Percentiles rank a stretch among this genome's conserved stretches.
phyloP scores from a whole-genome alignment of 2,113 vertebrate species.

The Periophthalmus modestus region DNA sequence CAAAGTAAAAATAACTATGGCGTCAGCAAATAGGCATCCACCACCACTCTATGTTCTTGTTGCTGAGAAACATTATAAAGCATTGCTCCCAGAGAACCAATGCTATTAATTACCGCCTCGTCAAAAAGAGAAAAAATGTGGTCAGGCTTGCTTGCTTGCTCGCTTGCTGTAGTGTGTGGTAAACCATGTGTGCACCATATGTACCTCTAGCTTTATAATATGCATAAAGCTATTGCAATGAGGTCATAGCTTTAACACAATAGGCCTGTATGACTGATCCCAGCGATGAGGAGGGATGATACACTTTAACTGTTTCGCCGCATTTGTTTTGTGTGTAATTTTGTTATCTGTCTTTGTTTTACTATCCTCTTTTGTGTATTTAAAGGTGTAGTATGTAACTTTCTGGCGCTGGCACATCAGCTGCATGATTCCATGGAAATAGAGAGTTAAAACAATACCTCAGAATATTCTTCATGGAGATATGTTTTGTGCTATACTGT shows the following conservation, averaged over 20 bases:
- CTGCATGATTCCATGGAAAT: too few relatives aligned
- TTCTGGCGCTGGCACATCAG: too few relatives aligned
- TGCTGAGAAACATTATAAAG: constrained; percentile 59
- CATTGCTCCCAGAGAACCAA: constrained; percentile 57
- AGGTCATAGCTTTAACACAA: constrained; percentile 60
- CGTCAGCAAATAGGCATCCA: constrained; percentile 74
- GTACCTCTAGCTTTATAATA: constrained; percentile 46
- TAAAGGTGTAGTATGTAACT: too few relatives aligned
- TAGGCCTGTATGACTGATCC: constrained; percentile 48
- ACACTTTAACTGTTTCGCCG: constrained; percentile 28
- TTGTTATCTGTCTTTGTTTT: too few relatives aligned
- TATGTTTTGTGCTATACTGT: too few relatives aligned
- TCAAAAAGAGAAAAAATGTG: constrained; percentile 47
- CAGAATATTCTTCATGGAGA: too few relatives aligned
- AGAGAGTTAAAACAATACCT: too few relatives aligned
- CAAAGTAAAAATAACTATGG: constrained; percentile 72
- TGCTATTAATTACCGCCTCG: constrained; percentile 68
- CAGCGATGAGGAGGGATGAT: constrained; percentile 15
- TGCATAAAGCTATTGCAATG: constrained; percentile 50
- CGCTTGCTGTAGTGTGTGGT: constrained; percentile 30
- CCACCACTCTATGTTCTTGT: constrained; percentile 53
- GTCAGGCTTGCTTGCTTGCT: constrained; percentile 43
- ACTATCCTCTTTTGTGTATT: too few relatives aligned
- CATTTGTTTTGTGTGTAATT: too few relatives aligned
- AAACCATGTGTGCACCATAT: constrained; percentile 68